Evolutionary conservation across 2,797 vertebrate genomes (phyloP).

Genomic region (Paratrypauchen microcephalus): DNA sequence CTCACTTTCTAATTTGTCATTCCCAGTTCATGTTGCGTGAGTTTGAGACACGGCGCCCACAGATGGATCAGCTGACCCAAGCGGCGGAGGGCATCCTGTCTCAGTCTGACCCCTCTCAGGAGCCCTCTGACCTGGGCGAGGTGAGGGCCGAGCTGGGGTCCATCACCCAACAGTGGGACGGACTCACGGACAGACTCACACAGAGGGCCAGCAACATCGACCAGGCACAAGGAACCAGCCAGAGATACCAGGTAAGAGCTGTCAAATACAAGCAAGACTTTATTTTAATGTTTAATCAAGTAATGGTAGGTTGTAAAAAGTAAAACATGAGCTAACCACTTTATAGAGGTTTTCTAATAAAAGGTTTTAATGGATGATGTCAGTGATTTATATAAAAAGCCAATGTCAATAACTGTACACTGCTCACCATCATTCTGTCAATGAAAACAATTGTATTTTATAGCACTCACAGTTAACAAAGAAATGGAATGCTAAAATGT

Average conservation of each 20-base stretch:
- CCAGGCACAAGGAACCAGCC: constrained; percentile 89
- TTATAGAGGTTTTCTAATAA: background rate
- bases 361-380: background rate
- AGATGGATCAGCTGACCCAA: constrained; percentile 92
- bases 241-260: constrained; percentile 80
- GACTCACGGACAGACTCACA: constrained; percentile 83
- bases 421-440: too few species aligned
- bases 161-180: constrained; percentile 88
- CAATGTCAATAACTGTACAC: background rate
- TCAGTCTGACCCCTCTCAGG: constrained; percentile 75
- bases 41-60: constrained; percentile 90
- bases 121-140: constrained; percentile 79
- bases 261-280: background rate
- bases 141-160: constrained; percentile 85
- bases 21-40: constrained; percentile 97
- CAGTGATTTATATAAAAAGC: background rate
- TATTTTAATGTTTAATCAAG: background rate
- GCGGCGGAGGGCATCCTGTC: constrained; percentile 88
- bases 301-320: background rate
- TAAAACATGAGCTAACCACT: background rate
- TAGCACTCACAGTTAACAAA: background rate
- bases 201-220: constrained; percentile 89
- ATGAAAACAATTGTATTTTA: too few species aligned
- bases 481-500: background rate
- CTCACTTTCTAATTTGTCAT: background rate